Base-by-base conservation (phyloP, 2,888 invertebrate genomes). In the Chrysotoxum bicinctum region DNA sequence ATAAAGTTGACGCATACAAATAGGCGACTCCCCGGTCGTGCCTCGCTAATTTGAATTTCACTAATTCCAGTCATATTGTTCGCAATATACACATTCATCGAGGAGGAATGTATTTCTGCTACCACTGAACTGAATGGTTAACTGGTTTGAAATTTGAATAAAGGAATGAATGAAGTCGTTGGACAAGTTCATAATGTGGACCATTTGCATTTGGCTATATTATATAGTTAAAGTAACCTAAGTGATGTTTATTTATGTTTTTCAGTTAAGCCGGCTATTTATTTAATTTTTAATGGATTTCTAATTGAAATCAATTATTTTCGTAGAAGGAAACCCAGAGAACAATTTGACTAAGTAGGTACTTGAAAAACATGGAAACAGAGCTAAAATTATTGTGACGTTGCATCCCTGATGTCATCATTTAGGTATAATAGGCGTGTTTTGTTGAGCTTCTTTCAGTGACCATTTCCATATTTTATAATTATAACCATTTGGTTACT, bases 71-170 rank as follows among this genome's bases (percentile, higher is more conserved):
- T 43, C 26, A 21, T 60, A 60, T 54, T 58, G 75, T 64, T 83
- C 68, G 74, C 62, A 23, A 52, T 30, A 60, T 16, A 45, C 32
- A 70, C 79, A 84, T 43, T 84, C 80, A 84, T 80, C 58, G 75
- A 40, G 54, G 30, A 54, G 48, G 75, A 75, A 84, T 62, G 80
- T 64, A 76, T 35, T 45, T 80, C 72, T 48, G 75, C 84, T 72
- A 75, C 54, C 74, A 56, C 68, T 62, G 66, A 58, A 72, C 62
- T 62, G 62, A 45, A 43, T 56, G 45, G 43, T 81, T 81, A 21
- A 45, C 26, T 30, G 62, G 62, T 64, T 45, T 23, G 2, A 16
- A 35, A 43, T 26, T 62, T 64, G 45, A 64, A 45, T 19, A 12
- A 45, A 45, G 62, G 30, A 16, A 43, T 64, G 45, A 64, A 45